Percentiles rank a stretch among this genome's conserved stretches.
phyloP scores from a whole-genome alignment of 2,888 invertebrate species.

The Lochmaea crataegi region DNA sequence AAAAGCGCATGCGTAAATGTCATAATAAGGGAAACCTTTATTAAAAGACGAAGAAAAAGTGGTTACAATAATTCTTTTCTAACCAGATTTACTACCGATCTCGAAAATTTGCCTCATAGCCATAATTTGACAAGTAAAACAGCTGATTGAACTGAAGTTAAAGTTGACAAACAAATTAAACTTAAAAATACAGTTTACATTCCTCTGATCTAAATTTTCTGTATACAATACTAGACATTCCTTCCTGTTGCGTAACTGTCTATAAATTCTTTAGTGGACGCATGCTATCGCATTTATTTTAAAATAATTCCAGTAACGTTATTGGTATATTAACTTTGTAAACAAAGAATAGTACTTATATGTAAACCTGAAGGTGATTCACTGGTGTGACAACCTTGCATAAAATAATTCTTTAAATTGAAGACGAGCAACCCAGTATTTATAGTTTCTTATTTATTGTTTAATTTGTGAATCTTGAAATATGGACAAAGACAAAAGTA shows the following conservation, averaged over 20 bases:
- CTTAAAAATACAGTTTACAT: background rate
- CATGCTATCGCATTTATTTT: background rate
- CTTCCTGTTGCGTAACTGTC: background rate
- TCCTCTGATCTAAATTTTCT: background rate
- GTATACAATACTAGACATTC: background rate
- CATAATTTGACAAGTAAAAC: background rate
- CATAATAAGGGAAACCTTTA: too few species aligned
- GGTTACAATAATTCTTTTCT: too few species aligned
- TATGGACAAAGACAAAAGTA: slow-evolving; percentile 41
- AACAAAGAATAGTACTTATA: slow-evolving; percentile 3
- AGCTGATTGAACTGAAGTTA: background rate
- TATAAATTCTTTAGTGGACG: background rate
- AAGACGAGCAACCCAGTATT: background rate
- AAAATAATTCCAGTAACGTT: background rate
- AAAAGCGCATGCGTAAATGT: too few species aligned
- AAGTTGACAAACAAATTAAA: slow-evolving; percentile 2
- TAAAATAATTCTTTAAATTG: background rate
- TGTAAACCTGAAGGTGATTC: slow-evolving; percentile 1
- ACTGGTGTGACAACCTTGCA: background rate
- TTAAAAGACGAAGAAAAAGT: too few species aligned
- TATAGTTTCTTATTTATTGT: background rate
- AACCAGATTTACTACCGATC: background rate
- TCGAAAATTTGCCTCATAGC: background rate
- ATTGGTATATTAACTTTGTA: background rate
- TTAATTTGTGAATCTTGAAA: background rate